Evolutionary conservation across 2,888 invertebrate species (phyloP), one percentile per base, ranked within the genome.

Genomic region (Athrips mouffetella): DNA sequence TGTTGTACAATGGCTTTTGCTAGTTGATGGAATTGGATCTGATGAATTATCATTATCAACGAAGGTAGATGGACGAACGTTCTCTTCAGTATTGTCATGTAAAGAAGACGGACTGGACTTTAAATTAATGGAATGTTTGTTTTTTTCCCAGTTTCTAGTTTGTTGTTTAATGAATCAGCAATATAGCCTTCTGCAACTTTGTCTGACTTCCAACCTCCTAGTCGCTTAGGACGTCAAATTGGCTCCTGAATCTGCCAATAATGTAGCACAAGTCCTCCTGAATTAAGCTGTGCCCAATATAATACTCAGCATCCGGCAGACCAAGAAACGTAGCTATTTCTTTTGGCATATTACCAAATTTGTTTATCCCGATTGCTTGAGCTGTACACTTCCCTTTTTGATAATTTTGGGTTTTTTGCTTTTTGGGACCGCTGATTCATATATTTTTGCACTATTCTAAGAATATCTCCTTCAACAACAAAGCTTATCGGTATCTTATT

Each of bases 311-410:
- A 16, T 55, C 40, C 8, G 54, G 51, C 16, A 57, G 25, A 18
- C 51, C 45, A 7, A 60, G 44, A 51, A 31, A 55, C 3, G 18
- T 44, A 10, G 60, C 60, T 1, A 58, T 58, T 37, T 52, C 35
- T 46, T 52, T 53, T 15, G 55, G 54, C 27, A 57, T 44, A 2
- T 27, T 27, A 29, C 35, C 45, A 31, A 45, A 31, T 31, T 45
- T 45, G 31, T 45, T 30, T 11, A 30, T 45, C 6, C 45, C 45
- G 13, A 45, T 31, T 16, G 44, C 44, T 47, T 54, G 54, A 15
- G 13, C 31, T 2, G 49, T 50, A 29, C 55, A 55, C 39, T 54
- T 35, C 33, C 30, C 30, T 35, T 35, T 35, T n/a, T 23, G 8
- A 33, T 21, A 29, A 18, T 35, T 45, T 23, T 7, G 13, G 15